Conservation (phyloP, 2,113 vertebrate genomes). For the Cynocephalus volans region DNA sequence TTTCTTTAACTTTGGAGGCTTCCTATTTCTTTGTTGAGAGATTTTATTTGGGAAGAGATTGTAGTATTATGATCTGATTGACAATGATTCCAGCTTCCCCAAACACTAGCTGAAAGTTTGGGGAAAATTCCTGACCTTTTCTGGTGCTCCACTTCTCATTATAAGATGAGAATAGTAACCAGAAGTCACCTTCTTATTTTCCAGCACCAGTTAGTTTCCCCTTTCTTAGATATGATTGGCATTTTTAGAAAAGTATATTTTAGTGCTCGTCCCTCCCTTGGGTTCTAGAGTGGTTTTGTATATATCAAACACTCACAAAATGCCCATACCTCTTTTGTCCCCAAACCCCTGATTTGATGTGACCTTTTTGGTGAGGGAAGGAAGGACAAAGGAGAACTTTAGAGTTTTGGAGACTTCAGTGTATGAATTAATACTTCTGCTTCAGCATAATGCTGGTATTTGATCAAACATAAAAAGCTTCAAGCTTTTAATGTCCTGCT, state of each 20-base stretch:
- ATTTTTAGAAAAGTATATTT: slow-evolving; percentile 48
- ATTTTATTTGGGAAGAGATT: neutral
- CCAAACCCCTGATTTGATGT: neutral
- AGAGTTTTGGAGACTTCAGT: slow-evolving; percentile 66
- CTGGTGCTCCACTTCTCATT: neutral
- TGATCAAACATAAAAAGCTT: slow-evolving; percentile 86
- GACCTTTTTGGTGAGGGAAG: slow-evolving; percentile 29
- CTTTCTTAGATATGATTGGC: neutral
- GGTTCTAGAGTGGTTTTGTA: slow-evolving; percentile 37
- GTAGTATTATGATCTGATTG: slow-evolving; percentile 22
- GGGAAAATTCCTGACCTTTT: neutral
- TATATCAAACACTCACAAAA: neutral
- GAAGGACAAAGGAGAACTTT: slow-evolving; percentile 45
- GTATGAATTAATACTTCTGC: slow-evolving; percentile 76
- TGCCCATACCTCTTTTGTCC: neutral
- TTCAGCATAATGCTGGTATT: slow-evolving; percentile 81
- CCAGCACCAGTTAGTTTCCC: neutral
- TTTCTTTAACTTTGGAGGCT: slow-evolving; percentile 31
- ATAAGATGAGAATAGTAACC: slow-evolving; percentile 44
- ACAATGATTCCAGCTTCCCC: neutral
- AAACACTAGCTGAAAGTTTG: slow-evolving; percentile 58
- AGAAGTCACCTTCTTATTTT: neutral
- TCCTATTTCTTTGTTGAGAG: slow-evolving; percentile 41
- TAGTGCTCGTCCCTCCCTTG: slow-evolving; percentile 1
- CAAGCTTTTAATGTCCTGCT: slow-evolving; percentile 82